phyloP scores from a whole-genome alignment of 2,113 vertebrate species.

The Phasianus colchicus region DNA sequence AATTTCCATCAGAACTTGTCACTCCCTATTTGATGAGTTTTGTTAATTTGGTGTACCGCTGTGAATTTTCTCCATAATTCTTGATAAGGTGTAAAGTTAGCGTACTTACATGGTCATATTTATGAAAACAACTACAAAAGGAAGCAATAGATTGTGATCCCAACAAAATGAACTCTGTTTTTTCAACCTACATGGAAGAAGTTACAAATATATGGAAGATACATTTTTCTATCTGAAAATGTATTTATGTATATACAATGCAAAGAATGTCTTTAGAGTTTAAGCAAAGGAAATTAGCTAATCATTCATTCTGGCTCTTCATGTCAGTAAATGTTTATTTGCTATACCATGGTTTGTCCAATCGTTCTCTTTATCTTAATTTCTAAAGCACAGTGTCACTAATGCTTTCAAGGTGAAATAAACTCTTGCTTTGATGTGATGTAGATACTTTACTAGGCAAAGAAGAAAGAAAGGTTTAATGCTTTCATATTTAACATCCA shows the following conservation, averaged over 20 bases:
- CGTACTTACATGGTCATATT: background rate
- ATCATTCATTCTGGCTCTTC: background rate
- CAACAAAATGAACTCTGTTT: background rate
- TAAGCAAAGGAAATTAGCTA: background rate
- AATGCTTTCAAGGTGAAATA: background rate
- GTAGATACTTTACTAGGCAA: background rate
- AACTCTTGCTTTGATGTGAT: background rate
- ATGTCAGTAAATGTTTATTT: background rate
- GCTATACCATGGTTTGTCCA: background rate
- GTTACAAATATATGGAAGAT: background rate
- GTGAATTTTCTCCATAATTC: background rate
- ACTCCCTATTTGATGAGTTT: background rate
- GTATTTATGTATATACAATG: background rate
- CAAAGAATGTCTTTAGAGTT: background rate
- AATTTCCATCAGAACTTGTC: background rate
- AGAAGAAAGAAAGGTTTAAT: background rate
- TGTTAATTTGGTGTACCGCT: background rate
- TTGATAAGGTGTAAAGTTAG: background rate
- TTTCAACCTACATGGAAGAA: background rate
- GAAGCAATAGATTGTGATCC: background rate
- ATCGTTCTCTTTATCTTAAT: background rate
- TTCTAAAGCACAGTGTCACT: background rate
- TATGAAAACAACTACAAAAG: background rate
- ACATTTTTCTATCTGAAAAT: background rate
- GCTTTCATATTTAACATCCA: background rate